Base-by-base conservation (phyloP, 1,140 invertebrate genomes). In the Steinernema khuongi region DNA sequence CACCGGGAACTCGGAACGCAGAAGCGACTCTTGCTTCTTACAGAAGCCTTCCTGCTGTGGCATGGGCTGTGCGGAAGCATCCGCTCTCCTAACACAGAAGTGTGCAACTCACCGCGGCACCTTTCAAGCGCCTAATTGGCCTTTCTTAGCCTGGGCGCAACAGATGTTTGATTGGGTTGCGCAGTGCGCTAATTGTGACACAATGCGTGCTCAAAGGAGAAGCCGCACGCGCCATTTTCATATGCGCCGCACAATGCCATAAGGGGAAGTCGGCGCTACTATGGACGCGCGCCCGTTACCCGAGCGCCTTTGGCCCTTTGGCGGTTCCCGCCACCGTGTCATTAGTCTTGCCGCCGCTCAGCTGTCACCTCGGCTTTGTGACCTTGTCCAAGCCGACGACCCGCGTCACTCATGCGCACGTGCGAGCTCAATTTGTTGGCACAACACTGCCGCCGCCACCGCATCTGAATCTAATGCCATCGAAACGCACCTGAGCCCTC, bases 161-260 rank as follows among this genome's bases (percentile, higher is more conserved):
- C 50, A 60, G 50, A 60, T 60, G 50, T 60, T 60, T 60, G 50
- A 60, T 60, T 60, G 50, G 50, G 50, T 60, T 60, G 50, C 50
- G 50, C 50, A 60, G 7, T 60, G 14, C 50, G 50, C 50, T 60
- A 60, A 60, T 60, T 60, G 50, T 60, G 50, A 60, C 36, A 41
- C 50, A 60, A 60, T 60, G 50, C 11, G 4, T 22, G 11, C 50
- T 60, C 50, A 60, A 60, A 60, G 50, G 50, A 60, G 50, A 60
- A 60, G 50, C 50, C 50, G 50, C 50, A 26, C 50, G 22, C 50
- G 26, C 7, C 50, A 22, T 22, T 60, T 22, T 60, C 14, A 60
- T 60, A 60, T 60, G 50, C 50, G n/a, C n/a, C n/a, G 26, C 26
- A 60, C 50, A 60, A 22, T 60, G 50, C 50, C 50, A 60, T 60